Conservation (phyloP, 2,113 vertebrate species). For the Tauraco erythrolophus region DNA sequence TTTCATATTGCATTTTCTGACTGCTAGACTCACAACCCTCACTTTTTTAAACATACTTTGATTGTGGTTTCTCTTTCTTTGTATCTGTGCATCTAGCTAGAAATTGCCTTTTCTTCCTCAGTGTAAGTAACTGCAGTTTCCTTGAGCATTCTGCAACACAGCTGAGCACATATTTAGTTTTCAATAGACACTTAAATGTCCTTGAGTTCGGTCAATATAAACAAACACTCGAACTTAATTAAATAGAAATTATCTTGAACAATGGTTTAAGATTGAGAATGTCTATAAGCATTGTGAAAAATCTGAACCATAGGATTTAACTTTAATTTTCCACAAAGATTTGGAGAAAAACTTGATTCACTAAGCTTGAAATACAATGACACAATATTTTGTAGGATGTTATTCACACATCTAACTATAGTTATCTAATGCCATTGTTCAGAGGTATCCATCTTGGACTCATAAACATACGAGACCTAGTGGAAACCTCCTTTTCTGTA, state of each 20-base stretch:
- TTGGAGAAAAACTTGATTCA: neutral
- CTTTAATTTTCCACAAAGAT: neutral
- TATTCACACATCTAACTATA: neutral
- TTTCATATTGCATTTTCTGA: neutral
- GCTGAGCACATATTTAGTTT: neutral
- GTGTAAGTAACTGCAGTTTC: neutral
- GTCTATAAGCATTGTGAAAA: neutral
- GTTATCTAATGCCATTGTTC: neutral
- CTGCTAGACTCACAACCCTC: neutral
- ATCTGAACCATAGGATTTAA: neutral
- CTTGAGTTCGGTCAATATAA: slow-evolving; percentile 7
- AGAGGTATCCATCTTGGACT: neutral
- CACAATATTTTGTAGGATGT: neutral
- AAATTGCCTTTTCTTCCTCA: neutral
- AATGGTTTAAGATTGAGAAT: neutral
- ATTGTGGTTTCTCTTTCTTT: neutral
- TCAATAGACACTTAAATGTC: neutral
- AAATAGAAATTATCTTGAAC: neutral
- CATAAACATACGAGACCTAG: rapidly evolving
- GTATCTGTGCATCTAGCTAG: neutral
- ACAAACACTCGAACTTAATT: neutral
- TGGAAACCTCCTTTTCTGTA: neutral
- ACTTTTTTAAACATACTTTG: neutral
- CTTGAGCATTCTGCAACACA: neutral
- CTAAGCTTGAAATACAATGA: neutral